Conservation (phyloP, 2,888 invertebrate species). For the Drosophila engyochracea region DNA sequence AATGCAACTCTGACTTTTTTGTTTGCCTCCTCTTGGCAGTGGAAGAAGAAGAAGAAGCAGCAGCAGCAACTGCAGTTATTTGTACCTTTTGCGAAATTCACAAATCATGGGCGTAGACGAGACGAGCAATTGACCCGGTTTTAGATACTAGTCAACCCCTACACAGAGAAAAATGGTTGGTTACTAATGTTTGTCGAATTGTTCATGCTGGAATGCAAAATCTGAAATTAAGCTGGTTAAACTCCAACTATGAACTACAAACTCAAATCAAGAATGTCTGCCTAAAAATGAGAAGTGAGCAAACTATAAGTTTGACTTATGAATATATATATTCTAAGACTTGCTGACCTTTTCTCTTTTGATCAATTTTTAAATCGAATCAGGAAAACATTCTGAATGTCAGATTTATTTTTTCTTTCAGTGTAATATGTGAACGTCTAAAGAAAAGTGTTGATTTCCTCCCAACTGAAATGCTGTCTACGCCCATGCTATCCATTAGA, state of each 20-base stretch:
- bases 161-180: neutral
- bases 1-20: conserved; percentile 60
- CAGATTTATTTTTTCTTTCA: neutral
- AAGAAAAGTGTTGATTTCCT: neutral
- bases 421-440: neutral
- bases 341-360: no score
- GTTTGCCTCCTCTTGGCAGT: conserved; percentile 20
- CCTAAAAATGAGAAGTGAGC: neutral
- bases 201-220: neutral
- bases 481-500: neutral
- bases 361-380: no score
- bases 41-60: neutral
- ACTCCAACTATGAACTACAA: neutral
- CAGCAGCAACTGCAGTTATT: conserved; percentile 2
- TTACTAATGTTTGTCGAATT: neutral
- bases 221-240: neutral
- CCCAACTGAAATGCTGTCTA: neutral
- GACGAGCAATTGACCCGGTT: neutral
- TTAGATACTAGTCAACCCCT: neutral
- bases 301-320: no score
- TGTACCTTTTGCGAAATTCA: conserved; percentile 51
- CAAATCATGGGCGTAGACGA: neutral
- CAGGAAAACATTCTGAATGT: no score
- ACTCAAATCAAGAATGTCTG: neutral
- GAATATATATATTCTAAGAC: no score